Evolutionary conservation across 2,888 invertebrate genomes (phyloP).

Genomic region (Pherbina coryleti): DNA sequence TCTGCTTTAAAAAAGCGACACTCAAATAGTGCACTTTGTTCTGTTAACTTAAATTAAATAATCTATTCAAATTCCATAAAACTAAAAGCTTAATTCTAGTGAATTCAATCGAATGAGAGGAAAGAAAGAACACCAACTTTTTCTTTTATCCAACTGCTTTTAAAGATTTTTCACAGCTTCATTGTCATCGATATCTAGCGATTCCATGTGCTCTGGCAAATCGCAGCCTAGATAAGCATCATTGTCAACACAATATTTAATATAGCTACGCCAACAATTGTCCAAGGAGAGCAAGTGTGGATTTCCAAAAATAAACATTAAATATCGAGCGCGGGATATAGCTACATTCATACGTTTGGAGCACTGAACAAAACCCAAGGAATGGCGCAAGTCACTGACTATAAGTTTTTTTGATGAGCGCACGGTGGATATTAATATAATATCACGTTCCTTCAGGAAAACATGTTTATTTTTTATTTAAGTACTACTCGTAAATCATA

Average conservation of each 20-base stretch:
- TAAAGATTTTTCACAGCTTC: background rate
- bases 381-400: conserved; percentile 70
- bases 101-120: too few species aligned
- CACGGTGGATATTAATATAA: conserved; percentile 81
- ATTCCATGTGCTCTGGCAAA: conserved; percentile 67
- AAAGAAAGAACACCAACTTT: too few species aligned
- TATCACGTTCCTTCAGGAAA: conserved; percentile 65
- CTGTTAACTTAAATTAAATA: too few species aligned
- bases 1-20: too few species aligned
- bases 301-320: conserved; percentile 87
- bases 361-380: conserved; percentile 81
- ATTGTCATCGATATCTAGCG: background rate
- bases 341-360: conserved; percentile 90
- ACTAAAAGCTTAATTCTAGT: too few species aligned
- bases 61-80: too few species aligned
- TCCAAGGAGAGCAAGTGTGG: conserved; percentile 79
- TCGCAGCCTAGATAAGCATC: conserved; percentile 81
- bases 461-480: background rate
- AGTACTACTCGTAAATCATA: background rate
- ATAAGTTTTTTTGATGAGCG: conserved; percentile 71
- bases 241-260: conserved; percentile 75
- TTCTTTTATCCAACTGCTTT: background rate
- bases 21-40: too few species aligned
- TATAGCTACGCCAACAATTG: conserved; percentile 77
- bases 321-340: conserved; percentile 81